These are phyloP conservation scores for Brenthis ino DNA, from an alignment of 2,888 invertebrate genomes.

Conservation along the genomic window DNA sequence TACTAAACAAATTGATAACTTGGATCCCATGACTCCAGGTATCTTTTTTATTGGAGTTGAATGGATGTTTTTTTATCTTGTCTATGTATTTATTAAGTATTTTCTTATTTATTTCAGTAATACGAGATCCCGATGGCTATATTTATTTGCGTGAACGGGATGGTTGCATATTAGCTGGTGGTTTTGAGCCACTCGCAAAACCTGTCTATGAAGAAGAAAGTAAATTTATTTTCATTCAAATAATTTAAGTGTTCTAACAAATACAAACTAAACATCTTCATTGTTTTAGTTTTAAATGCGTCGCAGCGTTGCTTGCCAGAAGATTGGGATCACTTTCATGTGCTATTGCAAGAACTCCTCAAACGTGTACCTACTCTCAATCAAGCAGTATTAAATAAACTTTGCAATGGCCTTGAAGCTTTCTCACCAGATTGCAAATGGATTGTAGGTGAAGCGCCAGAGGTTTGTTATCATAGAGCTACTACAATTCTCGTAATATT, in stretches of 20 bases:
- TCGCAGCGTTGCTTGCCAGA: constrained; percentile 87
- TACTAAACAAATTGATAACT: constrained; percentile 89
- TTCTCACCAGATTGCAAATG: constrained; percentile 98
- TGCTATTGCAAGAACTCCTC: constrained; percentile 91
- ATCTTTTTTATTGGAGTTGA: constrained; percentile 28
- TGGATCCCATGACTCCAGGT: constrained; percentile 93
- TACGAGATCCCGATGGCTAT: constrained; percentile 93
- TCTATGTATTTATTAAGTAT: neutral
- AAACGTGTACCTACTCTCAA: constrained; percentile 91
- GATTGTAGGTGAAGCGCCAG: constrained; percentile 96
- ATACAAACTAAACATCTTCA: neutral
- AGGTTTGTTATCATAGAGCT: constrained; percentile 78
- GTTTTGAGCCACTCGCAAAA: constrained; percentile 95
- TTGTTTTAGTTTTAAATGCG: constrained; percentile 72
- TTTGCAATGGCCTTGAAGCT: constrained; percentile 95
- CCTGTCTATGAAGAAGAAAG: constrained; percentile 91
- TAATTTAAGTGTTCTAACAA: constrained; percentile 8
- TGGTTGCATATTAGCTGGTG: constrained; percentile 93
- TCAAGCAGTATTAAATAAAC: constrained; percentile 87
- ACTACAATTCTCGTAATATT: constrained; percentile 19
- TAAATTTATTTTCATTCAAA: constrained; percentile 43
- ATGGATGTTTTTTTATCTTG: neutral
- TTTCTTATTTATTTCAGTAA: constrained; percentile 76
- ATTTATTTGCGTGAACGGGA: constrained; percentile 93
- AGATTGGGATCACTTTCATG: constrained; percentile 98